Percentiles rank a stretch among this genome's conserved stretches.
These are phyloP conservation scores for Pithys albifrons DNA, from an alignment of 2,113 vertebrate genomes.

Conservation along the genomic window DNA sequence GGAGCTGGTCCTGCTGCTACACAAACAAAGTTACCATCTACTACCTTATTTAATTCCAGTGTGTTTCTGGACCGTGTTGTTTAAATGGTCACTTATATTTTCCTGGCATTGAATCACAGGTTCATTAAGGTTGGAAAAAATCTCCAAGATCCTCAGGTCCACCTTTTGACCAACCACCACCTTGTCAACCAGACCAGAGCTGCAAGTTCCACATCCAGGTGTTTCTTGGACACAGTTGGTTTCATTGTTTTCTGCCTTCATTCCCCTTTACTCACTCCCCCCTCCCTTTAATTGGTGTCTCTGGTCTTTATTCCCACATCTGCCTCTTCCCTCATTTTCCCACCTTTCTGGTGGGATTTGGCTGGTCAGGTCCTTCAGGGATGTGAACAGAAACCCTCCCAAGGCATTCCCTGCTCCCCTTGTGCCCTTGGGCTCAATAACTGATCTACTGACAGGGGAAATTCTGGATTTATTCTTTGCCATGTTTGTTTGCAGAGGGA, in stretches of 20 bases:
- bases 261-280: background rate
- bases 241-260: background rate
- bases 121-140: background rate
- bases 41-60: background rate
- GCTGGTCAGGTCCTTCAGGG: background rate
- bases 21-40: background rate
- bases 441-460: background rate
- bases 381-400: background rate
- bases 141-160: background rate
- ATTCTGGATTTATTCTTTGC: background rate
- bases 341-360: background rate
- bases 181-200: background rate
- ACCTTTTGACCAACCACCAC: too few relatives aligned
- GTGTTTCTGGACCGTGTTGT: background rate
- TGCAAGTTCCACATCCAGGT: background rate
- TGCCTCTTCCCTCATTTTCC: background rate
- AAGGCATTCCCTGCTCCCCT: background rate
- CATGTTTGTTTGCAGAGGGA: background rate
- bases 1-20: background rate
- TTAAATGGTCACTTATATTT: background rate
- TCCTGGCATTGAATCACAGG: background rate
- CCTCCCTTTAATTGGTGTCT: background rate
- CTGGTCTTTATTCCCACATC: fast-evolving
- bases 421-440: background rate
- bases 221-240: fast-evolving